Evolutionary conservation across 2,113 vertebrate species (phyloP), one percentile per base, ranked within the genome.

Genomic region (Genyomyrus donnyi): DNA sequence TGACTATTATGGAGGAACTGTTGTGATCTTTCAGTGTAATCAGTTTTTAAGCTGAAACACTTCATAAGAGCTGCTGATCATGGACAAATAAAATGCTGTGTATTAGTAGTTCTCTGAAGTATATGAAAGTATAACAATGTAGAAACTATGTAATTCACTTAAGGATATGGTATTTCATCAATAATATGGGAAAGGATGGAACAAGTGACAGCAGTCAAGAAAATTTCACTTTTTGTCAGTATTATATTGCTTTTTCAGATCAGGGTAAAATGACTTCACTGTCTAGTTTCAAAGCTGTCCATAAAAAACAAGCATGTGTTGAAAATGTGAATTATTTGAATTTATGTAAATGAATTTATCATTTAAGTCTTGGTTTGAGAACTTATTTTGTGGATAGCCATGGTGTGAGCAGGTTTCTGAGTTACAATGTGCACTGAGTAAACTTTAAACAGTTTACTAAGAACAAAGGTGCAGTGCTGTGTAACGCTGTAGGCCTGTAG

Each of bases 1-100:
- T 99, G 87, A 92, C 96, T 74, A 48, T 99, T 89, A 93, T 95
- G 87, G 93, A 98, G 91, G 96, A 99, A 85, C 90, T 95, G 62
- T 92, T 91, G 74, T 96, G 93, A 27, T 74, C 17, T 39, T 24
- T 19, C 49, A 87, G 86, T 53, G 27, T 3, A 39, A 74, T 46
- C 58, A 62, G n/a, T 70, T 70, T 66, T 70, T 70, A 70, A 70
- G 10, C n/a, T 70, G 62, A 70, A 70, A 70, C 62, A 70, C 62
- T 31, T 83, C 77, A 35, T 83, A 39, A 21, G 31, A 17, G 39
- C 15, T 6, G 15, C 19, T 46, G 21, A 89, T 87, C 70, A 91
- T 88, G 80, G 85, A 3, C 58, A 90, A 89, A 88, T 24, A 89
- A 77, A 80, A 62, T 39, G 45, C 35, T 84, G 1, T 19, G 39